Evolutionary conservation across 2,888 invertebrate genomes (phyloP), one percentile per base, ranked within the genome.

Genomic region (Coleophora flavipennella): DNA sequence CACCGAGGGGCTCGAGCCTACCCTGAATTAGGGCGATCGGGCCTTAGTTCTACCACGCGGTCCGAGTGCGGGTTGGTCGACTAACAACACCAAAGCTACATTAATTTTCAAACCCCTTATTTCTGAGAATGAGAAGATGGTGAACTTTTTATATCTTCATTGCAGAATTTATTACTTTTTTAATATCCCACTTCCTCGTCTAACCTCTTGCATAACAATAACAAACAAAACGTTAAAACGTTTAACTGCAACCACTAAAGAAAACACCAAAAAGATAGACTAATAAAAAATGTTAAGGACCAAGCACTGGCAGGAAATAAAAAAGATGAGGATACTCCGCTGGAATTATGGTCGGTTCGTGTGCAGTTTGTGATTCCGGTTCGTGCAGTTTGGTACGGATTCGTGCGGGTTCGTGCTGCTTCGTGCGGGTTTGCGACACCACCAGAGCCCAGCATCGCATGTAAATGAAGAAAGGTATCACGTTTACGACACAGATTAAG

Each of bases 401-500:
- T 20, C 20, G 20, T 20, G 20, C 6, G 3, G 20, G 20, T 20
- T 20, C 20, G 20, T 20, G 20, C 20, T 20, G 20, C 3, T 6
- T 20, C 20, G 20, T 20, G 20, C 6, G 3, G 20, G 20, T 20
- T 20, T 6, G 20, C 6, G 20, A 20, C 20, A 3, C 2, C 2
- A 11, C 11, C 33, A 6, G 4, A 11, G 29, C 27, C 12, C 48
- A 49, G 45, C 52, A 51, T 43, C 52, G 67, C 59, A 67, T 64
- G 61, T 54, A 59, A 63, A 67, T 67, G 61, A 57, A 62, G 60
- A 49, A 59, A 59, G 62, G 61, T 58, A 55, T 58, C 59, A 48
- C 53, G 53, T 62, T 63, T 60, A 59, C 57, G 49, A 48, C 50
- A 38, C 43, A 52, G 51, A 55, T 56, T 57, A 57, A 56, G 53